Percentiles rank a stretch among this genome's conserved stretches.
These are phyloP conservation scores for Strigops habroptila DNA, from an alignment of 2,113 vertebrate genomes.

Conservation along the genomic window DNA sequence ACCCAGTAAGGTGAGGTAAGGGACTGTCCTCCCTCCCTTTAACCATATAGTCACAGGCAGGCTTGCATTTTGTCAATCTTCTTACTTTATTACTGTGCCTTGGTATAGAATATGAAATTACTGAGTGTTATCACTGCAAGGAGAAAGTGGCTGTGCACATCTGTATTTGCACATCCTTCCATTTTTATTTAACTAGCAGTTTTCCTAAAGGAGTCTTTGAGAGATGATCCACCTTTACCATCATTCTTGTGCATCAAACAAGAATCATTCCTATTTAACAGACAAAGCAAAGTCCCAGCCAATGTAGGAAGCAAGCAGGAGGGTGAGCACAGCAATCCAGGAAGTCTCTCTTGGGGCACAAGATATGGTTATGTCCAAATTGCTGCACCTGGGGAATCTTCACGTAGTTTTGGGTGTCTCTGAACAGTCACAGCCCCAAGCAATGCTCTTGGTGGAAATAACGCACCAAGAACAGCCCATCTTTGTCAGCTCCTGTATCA, in stretches of 20 bases:
- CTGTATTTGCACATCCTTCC: neutral
- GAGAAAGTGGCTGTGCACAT: neutral
- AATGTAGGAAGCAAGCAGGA: neutral
- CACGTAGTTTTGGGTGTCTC: neutral
- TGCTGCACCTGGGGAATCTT: neutral
- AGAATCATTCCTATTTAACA: neutral
- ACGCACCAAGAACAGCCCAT: neutral
- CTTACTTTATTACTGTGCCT: neutral
- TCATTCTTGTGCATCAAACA: neutral
- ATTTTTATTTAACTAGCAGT: neutral
- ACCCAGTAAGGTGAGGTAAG: neutral
- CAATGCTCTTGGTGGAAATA: neutral
- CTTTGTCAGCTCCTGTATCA: neutral
- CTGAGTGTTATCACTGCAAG: neutral
- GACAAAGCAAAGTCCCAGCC: neutral
- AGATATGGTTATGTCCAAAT: rapidly evolving
- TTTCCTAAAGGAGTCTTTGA: neutral
- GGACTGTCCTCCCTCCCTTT: neutral
- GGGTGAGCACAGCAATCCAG: neutral
- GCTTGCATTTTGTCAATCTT: neutral
- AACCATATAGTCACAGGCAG: neutral
- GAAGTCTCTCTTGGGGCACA: neutral
- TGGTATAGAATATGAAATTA: neutral
- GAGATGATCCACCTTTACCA: neutral
- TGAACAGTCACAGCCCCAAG: neutral